Evolutionary conservation across 2,797 vertebrate genomes (phyloP).

Genomic region (Pseudochirops corinnae): DNA sequence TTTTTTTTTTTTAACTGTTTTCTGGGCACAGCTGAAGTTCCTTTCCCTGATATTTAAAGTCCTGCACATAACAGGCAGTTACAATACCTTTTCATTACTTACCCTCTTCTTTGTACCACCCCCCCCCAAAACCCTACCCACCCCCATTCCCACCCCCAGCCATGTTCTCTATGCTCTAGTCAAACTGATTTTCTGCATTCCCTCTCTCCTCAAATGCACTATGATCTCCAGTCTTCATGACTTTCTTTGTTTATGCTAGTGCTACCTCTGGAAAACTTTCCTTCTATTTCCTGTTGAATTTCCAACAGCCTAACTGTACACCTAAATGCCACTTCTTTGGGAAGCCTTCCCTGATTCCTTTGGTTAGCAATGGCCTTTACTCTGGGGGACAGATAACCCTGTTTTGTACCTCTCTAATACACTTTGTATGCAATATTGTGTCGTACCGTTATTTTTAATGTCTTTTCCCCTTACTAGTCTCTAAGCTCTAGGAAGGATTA

Average conservation of each 20-base stretch:
- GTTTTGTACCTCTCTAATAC: background rate
- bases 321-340: background rate
- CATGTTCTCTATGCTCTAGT: background rate
- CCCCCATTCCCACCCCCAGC: background rate
- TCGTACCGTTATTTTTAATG: background rate
- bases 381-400: background rate
- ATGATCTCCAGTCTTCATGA: background rate
- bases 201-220: background rate
- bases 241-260: background rate
- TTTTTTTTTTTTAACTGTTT: background rate
- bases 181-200: background rate
- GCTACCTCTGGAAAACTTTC: background rate
- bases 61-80: background rate
- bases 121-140: fast-evolving
- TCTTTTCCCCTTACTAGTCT: background rate
- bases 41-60: background rate
- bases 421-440: background rate
- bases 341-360: background rate
- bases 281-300: background rate
- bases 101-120: background rate
- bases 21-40: background rate
- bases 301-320: background rate
- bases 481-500: background rate
- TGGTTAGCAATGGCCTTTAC: background rate
- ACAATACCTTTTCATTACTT: background rate